phyloP scores from a whole-genome alignment of 1,140 invertebrate genomes.

The Radopholus similis region DNA sequence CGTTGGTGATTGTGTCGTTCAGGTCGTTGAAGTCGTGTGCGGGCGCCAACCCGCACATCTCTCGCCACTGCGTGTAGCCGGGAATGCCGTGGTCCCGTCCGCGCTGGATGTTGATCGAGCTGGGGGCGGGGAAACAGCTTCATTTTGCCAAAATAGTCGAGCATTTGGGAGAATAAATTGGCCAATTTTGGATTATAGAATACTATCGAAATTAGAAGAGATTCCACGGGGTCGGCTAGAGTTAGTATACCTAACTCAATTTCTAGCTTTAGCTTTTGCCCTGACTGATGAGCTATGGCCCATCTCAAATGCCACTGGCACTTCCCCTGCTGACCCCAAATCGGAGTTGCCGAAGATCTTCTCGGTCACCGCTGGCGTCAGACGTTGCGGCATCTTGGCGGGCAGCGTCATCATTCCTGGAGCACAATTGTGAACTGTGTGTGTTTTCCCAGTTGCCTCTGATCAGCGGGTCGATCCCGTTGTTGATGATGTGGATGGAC shows the following conservation, averaged over 20 bases:
- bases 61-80: conserved; percentile 72
- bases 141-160: not conserved
- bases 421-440: conserved; percentile 1
- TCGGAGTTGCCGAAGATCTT: conserved; percentile 60
- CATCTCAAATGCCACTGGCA: too few species aligned
- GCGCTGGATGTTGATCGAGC: conserved; percentile 67
- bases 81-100: conserved; percentile 69
- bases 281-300: too few species aligned
- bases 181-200: too few species aligned
- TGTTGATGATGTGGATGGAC: conserved; percentile 52
- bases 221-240: too few species aligned
- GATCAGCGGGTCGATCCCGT: conserved; percentile 60
- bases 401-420: conserved; percentile 48
- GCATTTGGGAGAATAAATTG: too few species aligned
- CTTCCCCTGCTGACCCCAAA: conserved; percentile 31
- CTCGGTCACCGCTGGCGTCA: conserved; percentile 58
- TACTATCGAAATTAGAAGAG: too few species aligned
- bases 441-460: conserved; percentile 66
- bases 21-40: conserved; percentile 64
- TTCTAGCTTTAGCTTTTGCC: too few species aligned
- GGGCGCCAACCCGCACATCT: conserved; percentile 73
- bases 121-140: conserved; percentile 7
- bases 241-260: too few species aligned
- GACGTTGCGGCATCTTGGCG: conserved; percentile 50
- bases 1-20: conserved; percentile 50